These are phyloP conservation scores for Sparidentex hasta DNA, from an alignment of 2,797 vertebrate genomes.

Conservation along the genomic window DNA sequence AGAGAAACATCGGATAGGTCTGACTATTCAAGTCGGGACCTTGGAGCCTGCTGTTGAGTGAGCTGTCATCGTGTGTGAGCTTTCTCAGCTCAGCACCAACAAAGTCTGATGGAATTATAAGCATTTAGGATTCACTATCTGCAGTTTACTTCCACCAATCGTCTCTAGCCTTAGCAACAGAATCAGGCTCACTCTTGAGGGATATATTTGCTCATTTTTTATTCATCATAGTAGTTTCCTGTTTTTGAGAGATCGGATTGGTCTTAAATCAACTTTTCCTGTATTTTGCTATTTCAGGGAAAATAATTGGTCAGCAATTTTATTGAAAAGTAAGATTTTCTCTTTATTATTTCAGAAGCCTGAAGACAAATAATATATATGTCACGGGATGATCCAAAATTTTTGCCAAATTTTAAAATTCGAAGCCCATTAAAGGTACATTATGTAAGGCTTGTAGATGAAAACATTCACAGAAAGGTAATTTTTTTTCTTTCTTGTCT, in stretches of 20 bases:
- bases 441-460: too few relatives aligned
- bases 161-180: slow-evolving; percentile 2
- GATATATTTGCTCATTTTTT: slow-evolving; percentile 24
- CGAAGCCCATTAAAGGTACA: neutral
- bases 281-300: slow-evolving; percentile 1
- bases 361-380: neutral
- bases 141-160: neutral
- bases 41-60: neutral
- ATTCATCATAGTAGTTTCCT: slow-evolving; percentile 13
- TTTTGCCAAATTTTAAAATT: neutral
- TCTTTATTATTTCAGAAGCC: slow-evolving; percentile 8
- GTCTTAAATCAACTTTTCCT: neutral
- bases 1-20: slow-evolving; percentile 2
- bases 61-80: neutral
- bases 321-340: slow-evolving; percentile 9
- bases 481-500: too few relatives aligned
- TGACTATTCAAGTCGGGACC: slow-evolving; percentile 9
- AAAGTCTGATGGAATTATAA: slow-evolving; percentile 1
- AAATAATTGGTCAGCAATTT: neutral
- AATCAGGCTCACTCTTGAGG: neutral
- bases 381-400: neutral
- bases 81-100: neutral
- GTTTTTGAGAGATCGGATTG: neutral
- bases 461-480: too few relatives aligned
- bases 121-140: neutral